Conservation (phyloP, 2,797 vertebrate genomes). For the Sarcoramphus papa region DNA sequence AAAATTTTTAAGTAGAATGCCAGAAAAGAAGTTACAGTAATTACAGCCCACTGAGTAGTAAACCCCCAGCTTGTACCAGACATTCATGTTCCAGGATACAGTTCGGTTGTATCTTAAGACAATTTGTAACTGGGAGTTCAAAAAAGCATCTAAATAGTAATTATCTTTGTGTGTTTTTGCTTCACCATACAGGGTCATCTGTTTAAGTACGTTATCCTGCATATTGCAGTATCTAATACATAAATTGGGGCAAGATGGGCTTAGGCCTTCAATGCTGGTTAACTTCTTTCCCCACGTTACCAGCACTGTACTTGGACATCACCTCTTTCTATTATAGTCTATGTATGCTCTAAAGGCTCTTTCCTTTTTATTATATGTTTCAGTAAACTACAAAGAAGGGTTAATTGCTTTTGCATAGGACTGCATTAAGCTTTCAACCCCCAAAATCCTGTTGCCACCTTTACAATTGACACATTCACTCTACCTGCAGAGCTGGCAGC, state of each 20-base stretch:
- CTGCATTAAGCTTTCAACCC: constrained; percentile 21
- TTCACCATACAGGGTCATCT: background rate
- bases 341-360: background rate
- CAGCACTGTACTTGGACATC: background rate
- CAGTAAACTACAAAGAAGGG: background rate
- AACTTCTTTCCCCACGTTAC: background rate
- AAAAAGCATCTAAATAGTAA: background rate
- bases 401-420: background rate
- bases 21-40: constrained; percentile 27
- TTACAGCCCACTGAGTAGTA: constrained; percentile 12
- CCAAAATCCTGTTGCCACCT: background rate
- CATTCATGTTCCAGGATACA: background rate
- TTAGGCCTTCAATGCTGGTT: background rate
- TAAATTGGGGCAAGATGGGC: background rate
- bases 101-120: background rate
- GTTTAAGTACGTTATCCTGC: background rate
- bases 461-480: background rate
- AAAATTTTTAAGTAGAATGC: constrained; percentile 35
- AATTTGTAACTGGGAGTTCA: background rate
- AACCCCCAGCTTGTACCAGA: constrained; percentile 1
- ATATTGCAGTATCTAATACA: background rate
- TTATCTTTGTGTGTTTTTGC: background rate
- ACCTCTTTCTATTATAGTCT: background rate
- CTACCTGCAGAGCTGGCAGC: constrained; percentile 39
- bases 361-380: background rate